Evolutionary conservation across 2,113 vertebrate species (phyloP), one percentile per base, ranked within the genome.

Genomic region (Copsychus sechellarum): DNA sequence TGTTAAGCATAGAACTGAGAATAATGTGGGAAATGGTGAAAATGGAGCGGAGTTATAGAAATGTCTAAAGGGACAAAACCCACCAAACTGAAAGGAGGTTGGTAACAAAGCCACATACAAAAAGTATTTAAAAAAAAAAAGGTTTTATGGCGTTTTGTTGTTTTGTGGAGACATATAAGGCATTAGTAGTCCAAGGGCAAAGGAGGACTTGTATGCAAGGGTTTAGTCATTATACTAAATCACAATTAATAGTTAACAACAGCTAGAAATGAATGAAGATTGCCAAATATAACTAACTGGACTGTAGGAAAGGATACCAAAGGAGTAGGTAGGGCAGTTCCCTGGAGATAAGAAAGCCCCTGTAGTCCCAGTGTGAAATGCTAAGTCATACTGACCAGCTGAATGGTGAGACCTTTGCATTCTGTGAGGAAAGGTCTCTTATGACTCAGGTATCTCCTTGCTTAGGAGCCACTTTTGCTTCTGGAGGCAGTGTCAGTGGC

Each of bases 111-210:
- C 3, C 24, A n/a, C 8, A 43, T 25, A 40, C 12, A n/a, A 72
- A 29, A 84, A 9, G 3, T 57, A 0, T 58, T 57, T 0, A 14
- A 10, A 19, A 80, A 51, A 77, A 77, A 34, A 5, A 25, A 0
- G 11, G 66, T 78, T 73, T 79, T 34, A 22, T 0, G 0, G 14
- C 8, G 24, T 28, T 87, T 67, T 64, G 56, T 40, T 60, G 25
- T 24, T 94, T 87, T 88, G 24, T 61, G 29, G 29, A 56, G 38
- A 64, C 21, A 25, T 11, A 25, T 29, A 51, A 53, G 7, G 10
- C 17, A 34, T 14, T 67, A 76, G 33, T 56, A 60, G 11, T 72
- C 69, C 26, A 51, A 57, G 24, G 19, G 3, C 5, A 87, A 91
- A 73, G 24, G 11, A 60, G 14, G 14, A 25, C 38, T 81, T 65